Conservation (phyloP, 2,797 vertebrate genomes). For the Toxotes lorentzi region DNA sequence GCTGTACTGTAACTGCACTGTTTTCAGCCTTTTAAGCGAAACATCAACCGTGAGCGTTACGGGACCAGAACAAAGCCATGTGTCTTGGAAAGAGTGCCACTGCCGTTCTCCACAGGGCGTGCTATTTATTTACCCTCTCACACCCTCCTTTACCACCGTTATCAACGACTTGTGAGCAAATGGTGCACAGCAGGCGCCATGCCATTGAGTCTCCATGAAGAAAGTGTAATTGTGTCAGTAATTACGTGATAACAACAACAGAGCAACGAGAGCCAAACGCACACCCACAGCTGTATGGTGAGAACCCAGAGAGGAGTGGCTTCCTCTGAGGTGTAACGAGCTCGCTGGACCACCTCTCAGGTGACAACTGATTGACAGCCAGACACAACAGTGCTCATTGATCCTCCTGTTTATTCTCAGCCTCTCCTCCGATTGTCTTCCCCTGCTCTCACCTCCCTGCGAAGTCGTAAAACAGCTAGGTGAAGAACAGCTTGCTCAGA, state of each 20-base stretch:
- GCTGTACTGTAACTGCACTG: slow-evolving; percentile 15
- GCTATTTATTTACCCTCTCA: slow-evolving; percentile 65
- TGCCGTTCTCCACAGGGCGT: slow-evolving; percentile 51
- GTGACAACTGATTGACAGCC: slow-evolving; percentile 51
- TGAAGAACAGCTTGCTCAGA: slow-evolving; percentile 11
- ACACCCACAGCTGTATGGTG: slow-evolving; percentile 51
- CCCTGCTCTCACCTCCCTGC: slow-evolving; percentile 33
- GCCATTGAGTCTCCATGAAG: slow-evolving; percentile 70
- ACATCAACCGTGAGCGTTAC: background rate
- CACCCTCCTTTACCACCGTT: slow-evolving; percentile 51
- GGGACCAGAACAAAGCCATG: slow-evolving; percentile 36
- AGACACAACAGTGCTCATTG: slow-evolving; percentile 58
- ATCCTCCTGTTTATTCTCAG: slow-evolving; percentile 53
- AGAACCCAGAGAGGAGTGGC: background rate
- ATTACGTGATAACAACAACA: slow-evolving; percentile 68
- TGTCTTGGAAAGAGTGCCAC: slow-evolving; percentile 3
- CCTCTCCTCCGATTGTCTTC: slow-evolving; percentile 19
- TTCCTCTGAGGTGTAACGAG: slow-evolving; percentile 36
- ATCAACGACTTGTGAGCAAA: slow-evolving; percentile 79
- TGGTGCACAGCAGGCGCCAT: slow-evolving; percentile 79
- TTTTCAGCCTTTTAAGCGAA: slow-evolving; percentile 26
- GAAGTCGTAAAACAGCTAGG: slow-evolving; percentile 41
- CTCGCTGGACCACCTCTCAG: slow-evolving; percentile 28
- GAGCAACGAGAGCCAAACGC: slow-evolving; percentile 57
- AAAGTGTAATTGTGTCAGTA: slow-evolving; percentile 75